Evolutionary conservation across 2,888 invertebrate genomes (phyloP).

Genomic region (Netelia inedita): DNA sequence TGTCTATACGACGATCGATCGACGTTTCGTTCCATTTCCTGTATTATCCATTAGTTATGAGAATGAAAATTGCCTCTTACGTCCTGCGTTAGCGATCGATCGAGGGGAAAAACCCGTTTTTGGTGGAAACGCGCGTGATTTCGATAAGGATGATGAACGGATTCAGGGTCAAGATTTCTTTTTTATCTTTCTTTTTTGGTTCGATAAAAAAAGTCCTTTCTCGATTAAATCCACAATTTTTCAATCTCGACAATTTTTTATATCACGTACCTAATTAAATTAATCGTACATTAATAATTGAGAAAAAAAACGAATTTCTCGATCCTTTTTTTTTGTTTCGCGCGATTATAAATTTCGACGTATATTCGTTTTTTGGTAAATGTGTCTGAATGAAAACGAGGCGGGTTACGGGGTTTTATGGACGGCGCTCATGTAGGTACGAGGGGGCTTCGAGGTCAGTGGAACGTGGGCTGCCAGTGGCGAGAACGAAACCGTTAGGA

Average conservation of each 20-base stretch:
- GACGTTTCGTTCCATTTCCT: constrained; percentile 7
- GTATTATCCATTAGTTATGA: background rate
- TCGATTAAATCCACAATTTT: no score
- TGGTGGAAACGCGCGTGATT: no score
- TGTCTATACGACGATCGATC: constrained; percentile 42
- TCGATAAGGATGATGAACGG: no score
- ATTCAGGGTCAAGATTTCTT: no score
- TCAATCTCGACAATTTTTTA: background rate
- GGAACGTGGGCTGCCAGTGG: constrained; percentile 69
- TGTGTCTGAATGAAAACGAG: no score
- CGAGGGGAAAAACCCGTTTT: no score
- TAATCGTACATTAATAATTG: background rate
- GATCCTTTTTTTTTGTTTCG: background rate
- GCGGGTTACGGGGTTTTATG: background rate
- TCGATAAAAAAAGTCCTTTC: no score
- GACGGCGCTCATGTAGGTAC: constrained; percentile 42
- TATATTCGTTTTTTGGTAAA: no score
- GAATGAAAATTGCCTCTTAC: no score
- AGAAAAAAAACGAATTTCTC: background rate
- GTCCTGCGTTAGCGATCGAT: no score
- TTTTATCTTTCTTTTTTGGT: no score
- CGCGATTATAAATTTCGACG: background rate
- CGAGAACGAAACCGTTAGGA: constrained; percentile 70
- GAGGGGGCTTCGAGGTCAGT: constrained; percentile 70
- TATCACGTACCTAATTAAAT: background rate